Conservation (phyloP, 2,113 vertebrate genomes). For the Cairina moschata region DNA sequence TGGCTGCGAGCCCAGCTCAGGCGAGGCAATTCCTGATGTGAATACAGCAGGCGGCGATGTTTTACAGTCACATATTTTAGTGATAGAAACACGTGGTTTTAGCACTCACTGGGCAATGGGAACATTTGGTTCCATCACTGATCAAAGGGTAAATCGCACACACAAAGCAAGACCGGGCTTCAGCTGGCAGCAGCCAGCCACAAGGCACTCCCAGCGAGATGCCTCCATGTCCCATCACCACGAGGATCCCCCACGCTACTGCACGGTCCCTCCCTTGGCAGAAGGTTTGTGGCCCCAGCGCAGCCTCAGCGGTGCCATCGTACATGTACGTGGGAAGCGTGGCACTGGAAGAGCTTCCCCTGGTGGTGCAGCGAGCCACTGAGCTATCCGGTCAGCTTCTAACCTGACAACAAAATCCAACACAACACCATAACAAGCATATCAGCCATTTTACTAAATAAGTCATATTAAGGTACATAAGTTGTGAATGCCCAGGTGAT, state of each 20-base stretch:
- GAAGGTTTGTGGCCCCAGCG: fast-evolving
- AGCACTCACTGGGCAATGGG: not conserved
- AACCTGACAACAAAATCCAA: not conserved
- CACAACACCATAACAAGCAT: too few species aligned
- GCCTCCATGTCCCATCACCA: fast-evolving
- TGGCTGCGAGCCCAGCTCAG: not conserved
- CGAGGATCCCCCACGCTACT: fast-evolving
- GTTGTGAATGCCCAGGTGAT: not conserved
- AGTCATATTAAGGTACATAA: not conserved
- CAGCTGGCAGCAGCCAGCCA: fast-evolving
- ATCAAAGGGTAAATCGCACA: not conserved
- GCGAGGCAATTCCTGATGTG: not conserved
- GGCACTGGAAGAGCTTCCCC: not conserved
- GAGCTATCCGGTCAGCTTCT: not conserved
- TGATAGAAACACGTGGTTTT: not conserved
- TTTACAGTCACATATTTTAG: not conserved
- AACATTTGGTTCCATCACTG: not conserved
- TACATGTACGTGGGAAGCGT: fast-evolving
- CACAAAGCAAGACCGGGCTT: not conserved
- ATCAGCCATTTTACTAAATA: too few species aligned
- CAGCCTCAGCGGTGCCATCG: not conserved
- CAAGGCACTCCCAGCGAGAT: not conserved
- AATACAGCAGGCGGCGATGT: not conserved
- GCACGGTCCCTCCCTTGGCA: fast-evolving
- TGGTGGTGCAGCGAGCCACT: not conserved